These are phyloP conservation scores for Zosterops japonicus DNA, from an alignment of 2,113 vertebrate species.

Conservation along the genomic window DNA sequence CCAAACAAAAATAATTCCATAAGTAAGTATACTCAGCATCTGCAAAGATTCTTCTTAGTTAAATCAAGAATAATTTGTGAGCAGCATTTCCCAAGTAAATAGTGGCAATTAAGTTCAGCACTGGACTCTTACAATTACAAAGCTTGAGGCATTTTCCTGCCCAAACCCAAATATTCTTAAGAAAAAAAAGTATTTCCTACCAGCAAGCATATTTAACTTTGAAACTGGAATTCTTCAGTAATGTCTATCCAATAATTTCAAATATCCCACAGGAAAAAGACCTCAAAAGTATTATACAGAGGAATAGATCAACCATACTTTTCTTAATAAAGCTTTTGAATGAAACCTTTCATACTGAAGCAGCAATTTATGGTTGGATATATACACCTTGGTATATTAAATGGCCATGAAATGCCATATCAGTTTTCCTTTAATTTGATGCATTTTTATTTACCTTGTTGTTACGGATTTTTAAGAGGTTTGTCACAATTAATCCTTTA, in stretches of 20 bases:
- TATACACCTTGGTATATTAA: neutral
- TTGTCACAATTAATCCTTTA: neutral
- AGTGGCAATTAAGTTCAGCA: neutral
- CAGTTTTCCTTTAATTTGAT: neutral
- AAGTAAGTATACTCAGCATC: neutral
- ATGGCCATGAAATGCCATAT: neutral
- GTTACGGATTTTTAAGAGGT: neutral
- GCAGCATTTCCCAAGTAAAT: neutral
- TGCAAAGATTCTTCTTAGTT: neutral
- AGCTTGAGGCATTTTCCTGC: neutral
- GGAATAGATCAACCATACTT: neutral
- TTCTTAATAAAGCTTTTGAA: neutral
- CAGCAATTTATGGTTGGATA: neutral
- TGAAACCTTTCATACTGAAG: neutral
- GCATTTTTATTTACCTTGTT: neutral
- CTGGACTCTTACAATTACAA: neutral
- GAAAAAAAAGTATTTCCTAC: neutral
- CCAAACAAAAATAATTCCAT: neutral
- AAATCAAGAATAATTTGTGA: neutral
- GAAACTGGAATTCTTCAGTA: neutral
- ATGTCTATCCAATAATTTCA: neutral
- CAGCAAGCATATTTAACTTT: neutral
- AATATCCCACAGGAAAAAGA: neutral
- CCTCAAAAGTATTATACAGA: neutral
- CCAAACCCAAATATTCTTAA: neutral